Conservation (phyloP, 2,888 invertebrate genomes). For the Melipona bicolor region DNA sequence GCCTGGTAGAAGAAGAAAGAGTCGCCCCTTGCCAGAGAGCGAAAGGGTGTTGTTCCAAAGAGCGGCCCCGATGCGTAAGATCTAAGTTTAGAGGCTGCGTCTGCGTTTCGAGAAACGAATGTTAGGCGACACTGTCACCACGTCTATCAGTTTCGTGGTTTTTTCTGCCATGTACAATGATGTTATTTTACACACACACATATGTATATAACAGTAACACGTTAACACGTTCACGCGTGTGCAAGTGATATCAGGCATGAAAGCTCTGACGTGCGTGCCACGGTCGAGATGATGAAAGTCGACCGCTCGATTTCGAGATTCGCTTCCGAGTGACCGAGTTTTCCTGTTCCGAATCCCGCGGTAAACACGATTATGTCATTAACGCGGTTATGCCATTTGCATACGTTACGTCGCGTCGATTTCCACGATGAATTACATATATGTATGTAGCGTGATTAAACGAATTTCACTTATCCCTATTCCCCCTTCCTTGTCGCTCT, state of each 20-base stretch:
- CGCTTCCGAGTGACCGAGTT: conserved; percentile 58
- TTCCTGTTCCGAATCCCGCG: conserved; percentile 5
- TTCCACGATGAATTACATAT: not conserved
- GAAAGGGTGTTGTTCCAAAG: conserved; percentile 35
- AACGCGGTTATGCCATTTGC: conserved; percentile 35
- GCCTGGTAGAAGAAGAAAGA: not conserved
- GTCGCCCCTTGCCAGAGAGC: not conserved
- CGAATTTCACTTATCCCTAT: not conserved
- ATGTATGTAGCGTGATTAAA: not conserved
- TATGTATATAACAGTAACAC: too few species aligned
- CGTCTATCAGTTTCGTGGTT: conserved; percentile 27
- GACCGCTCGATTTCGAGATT: conserved; percentile 75
- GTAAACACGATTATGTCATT: conserved; percentile 35
- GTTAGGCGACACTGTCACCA: not conserved
- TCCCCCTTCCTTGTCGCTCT: too few species aligned
- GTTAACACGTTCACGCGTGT: too few species aligned
- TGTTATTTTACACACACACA: not conserved
- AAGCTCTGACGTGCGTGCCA: not conserved
- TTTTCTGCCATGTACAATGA: not conserved
- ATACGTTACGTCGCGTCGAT: conserved; percentile 24
- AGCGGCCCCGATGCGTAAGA: conserved; percentile 1
- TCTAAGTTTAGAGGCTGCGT: conserved; percentile 31
- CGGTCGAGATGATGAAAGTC: conserved; percentile 70
- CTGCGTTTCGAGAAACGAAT: conserved; percentile 27
- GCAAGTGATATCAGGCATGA: not conserved